Base-by-base conservation (phyloP, 1,140 invertebrate genomes). In the Leptinotarsa lineolata region DNA sequence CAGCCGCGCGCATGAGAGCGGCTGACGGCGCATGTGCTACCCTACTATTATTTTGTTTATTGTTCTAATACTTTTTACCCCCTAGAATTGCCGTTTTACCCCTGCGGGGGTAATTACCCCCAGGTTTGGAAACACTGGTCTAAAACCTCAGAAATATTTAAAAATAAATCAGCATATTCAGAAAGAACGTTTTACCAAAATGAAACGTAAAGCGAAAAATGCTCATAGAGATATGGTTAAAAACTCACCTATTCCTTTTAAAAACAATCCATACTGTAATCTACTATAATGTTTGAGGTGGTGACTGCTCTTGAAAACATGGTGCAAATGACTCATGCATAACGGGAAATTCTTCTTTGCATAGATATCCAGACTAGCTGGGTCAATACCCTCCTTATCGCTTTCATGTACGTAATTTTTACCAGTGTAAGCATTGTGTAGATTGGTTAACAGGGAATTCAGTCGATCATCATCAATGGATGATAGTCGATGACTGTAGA, bases 311-410 rank as follows among this genome's bases (percentile, higher is more conserved):
- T 89, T 87, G 6, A 99, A 83, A 44, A 89, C 84, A 67, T 95
- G 91, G 84, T 99, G 96, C 67, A 98, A 85, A 72, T 92, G 88
- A 78, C 93, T 91, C 97, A 99, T 99, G 83, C 98, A 99, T 2
- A 96, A 86, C 6, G 98, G 97, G 85, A 94, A 99, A 18, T 95
- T 95, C 76, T 91, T 91, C 78, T 92, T 90, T 6, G 94, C 92
- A 12, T 95, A 85, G 85, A 93, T 81, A 78, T 93, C 89, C 22
- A 93, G 78, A 75, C 88, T 89, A 72, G 90, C 88, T 67, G 74
- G 64, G 72, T 77, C 74, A 13, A 84, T 73, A 59, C 54, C 75
- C 22, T 81, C 77, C 66, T 79, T 78, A 45, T 87, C 82, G 60
- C 85, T 84, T 24, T 73, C 77, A 2, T 82, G 72, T 60, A 86